Conservation (phyloP, 2,113 vertebrate species). For the Oreotrochilus melanogaster region DNA sequence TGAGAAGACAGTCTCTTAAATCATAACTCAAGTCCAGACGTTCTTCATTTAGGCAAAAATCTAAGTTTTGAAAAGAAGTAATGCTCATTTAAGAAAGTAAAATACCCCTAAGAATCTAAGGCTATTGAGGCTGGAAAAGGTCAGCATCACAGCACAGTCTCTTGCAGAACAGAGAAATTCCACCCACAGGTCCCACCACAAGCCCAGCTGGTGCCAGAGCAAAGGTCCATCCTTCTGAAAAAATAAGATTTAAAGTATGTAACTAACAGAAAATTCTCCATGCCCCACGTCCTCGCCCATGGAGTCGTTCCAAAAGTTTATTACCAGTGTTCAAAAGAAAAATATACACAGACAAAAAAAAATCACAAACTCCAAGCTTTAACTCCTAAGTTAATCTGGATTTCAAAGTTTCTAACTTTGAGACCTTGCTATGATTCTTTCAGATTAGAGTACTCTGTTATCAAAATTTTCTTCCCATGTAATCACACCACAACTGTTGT, state of each 20-base stretch:
- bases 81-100: not conserved
- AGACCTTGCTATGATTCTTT: not conserved
- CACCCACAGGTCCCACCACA: not conserved
- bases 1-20: not conserved
- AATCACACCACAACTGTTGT: not conserved
- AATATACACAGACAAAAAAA: not conserved
- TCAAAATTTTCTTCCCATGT: not conserved
- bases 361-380: not conserved
- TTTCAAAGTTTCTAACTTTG: not conserved
- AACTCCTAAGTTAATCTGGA: not conserved
- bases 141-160: not conserved
- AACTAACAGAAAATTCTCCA: not conserved
- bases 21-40: not conserved
- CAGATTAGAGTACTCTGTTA: not conserved
- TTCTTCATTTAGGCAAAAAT: not conserved
- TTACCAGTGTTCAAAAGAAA: not conserved
- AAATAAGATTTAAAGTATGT: not conserved
- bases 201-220: not conserved
- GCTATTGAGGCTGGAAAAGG: not conserved
- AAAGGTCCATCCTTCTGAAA: not conserved
- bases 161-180: not conserved
- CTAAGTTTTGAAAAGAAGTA: not conserved
- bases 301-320: not conserved
- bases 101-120: not conserved
- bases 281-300: not conserved